Conservation (phyloP, 2,113 vertebrate genomes). For the Rhynchomys soricoides region DNA sequence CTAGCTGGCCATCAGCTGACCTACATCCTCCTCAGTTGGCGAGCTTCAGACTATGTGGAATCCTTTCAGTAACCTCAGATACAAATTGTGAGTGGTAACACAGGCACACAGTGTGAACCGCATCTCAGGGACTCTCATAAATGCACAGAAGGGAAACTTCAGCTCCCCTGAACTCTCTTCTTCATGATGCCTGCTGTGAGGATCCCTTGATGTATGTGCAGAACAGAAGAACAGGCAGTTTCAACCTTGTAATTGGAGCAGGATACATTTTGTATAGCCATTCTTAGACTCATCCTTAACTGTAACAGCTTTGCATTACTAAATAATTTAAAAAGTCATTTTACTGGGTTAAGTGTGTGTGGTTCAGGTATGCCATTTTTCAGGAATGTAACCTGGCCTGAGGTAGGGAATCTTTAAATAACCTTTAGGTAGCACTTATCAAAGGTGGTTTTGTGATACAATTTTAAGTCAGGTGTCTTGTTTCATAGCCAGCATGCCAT, state of each 20-base stretch:
- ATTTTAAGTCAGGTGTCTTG: not conserved
- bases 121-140: not conserved
- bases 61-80: not conserved
- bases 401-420: slow-evolving; percentile 39
- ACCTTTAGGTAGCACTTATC: slow-evolving; percentile 17
- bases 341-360: slow-evolving; percentile 22
- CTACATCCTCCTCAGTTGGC: not conserved
- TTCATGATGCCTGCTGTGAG: not conserved
- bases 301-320: slow-evolving; percentile 5
- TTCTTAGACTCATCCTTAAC: slow-evolving; percentile 43
- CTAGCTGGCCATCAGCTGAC: not conserved
- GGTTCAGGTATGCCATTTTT: not conserved
- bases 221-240: not conserved
- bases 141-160: not conserved
- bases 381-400: slow-evolving; percentile 37
- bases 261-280: not conserved
- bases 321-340: slow-evolving; percentile 63
- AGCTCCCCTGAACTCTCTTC: not conserved
- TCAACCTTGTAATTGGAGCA: not conserved
- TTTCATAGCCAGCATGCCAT: not conserved
- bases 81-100: not conserved
- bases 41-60: not conserved
- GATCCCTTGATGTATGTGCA: not conserved
- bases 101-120: not conserved
- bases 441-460: slow-evolving; percentile 25